Evolutionary conservation across 2,113 vertebrate species (phyloP).

Genomic region (Mungos mungo): DNA sequence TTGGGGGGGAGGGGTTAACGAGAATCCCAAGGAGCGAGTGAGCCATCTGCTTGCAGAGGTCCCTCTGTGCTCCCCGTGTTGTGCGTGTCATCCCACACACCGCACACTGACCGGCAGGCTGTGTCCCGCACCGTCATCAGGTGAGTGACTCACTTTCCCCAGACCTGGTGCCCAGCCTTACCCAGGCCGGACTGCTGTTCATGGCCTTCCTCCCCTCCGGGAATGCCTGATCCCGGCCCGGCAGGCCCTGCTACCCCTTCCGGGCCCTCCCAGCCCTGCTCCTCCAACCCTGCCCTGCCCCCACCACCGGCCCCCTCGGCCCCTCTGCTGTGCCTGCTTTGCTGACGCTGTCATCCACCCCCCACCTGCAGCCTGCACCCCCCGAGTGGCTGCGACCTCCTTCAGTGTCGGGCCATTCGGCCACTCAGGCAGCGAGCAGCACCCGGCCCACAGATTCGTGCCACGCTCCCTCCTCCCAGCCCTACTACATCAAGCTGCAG

Average conservation of each 20-base stretch:
- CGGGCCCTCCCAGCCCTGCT: not conserved
- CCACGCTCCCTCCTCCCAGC: not conserved
- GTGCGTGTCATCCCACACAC: not conserved
- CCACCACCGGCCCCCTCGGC: accelerated
- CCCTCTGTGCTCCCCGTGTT: not conserved
- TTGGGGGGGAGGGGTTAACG: not conserved
- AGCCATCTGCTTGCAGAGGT: not conserved
- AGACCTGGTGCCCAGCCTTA: accelerated
- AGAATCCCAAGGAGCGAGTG: not conserved
- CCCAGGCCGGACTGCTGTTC: accelerated
- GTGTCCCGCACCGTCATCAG: not conserved
- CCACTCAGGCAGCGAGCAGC: not conserved
- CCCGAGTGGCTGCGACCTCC: not conserved
- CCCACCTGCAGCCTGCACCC: not conserved
- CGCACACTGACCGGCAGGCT: not conserved
- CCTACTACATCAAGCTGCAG: not conserved
- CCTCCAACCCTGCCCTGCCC: not conserved
- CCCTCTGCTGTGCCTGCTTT: accelerated
- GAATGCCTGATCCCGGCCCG: not conserved
- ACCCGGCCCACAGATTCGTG: not conserved
- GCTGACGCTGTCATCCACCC: not conserved
- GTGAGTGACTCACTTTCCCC: not conserved
- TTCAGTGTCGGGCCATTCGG: not conserved
- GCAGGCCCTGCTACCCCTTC: no score
- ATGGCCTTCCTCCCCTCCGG: not conserved